Percentiles rank a stretch among this genome's conserved stretches.
Evolutionary conservation across 2,888 invertebrate species (phyloP).

Genomic region (Apantesis nais): DNA sequence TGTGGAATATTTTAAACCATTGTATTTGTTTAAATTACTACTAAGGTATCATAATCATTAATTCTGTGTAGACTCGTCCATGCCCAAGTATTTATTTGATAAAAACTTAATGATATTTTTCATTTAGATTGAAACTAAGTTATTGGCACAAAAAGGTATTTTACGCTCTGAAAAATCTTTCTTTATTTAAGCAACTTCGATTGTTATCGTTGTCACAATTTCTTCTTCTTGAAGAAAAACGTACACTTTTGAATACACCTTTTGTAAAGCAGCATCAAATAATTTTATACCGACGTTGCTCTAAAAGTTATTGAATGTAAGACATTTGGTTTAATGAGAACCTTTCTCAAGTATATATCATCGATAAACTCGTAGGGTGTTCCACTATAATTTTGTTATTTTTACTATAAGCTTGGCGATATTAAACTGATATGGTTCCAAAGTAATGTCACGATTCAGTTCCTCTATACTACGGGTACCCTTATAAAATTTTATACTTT

Average conservation of each 20-base stretch:
- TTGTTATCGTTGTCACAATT: background rate
- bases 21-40: too few species aligned
- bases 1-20: too few species aligned
- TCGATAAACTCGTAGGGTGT: conserved; percentile 6
- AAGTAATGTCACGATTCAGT: conserved; percentile 4
- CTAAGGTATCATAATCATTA: too few species aligned
- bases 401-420: background rate
- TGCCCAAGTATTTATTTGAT: background rate
- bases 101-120: background rate
- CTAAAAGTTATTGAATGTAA: conserved; percentile 11
- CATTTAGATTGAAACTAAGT: background rate
- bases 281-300: conserved; percentile 2
- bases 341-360: conserved; percentile 8
- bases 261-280: background rate
- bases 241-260: conserved; percentile 1
- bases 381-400: background rate
- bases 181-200: background rate
- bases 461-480: background rate
- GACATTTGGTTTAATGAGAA: conserved; percentile 4
- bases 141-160: background rate
- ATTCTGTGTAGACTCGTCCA: background rate
- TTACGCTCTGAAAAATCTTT: background rate
- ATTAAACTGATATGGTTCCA: conserved; percentile 5
- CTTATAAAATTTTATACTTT: conserved; percentile 4
- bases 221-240: background rate